Base-by-base conservation (phyloP, 2,888 invertebrate species). In the Zeuzera pyrina region DNA sequence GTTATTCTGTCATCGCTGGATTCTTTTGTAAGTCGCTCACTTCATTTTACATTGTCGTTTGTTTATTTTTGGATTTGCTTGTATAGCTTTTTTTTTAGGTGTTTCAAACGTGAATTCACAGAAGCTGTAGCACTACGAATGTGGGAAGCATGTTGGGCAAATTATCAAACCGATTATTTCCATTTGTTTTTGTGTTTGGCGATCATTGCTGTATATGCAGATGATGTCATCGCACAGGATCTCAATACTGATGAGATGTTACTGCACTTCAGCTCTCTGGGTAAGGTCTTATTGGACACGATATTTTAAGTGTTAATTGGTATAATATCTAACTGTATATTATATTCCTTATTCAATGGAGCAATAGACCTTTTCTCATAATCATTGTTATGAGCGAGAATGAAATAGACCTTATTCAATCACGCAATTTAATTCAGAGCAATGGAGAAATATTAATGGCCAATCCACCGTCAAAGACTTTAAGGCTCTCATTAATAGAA, bases 61-160 rank as follows among this genome's bases (percentile, higher is more conserved):
- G n/a, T n/a, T n/a, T n/a, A 24, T 12, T 36, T 22, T 22, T 8
- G n/a, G 21, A 2, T 10, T 21, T 22, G 11, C n/a, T n/a, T 10
- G n/a, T 5, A n/a, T n/a, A 22, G n/a, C 6, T 25, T 21, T n/a
- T 27, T 71, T 12, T 74, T n/a, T 65, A 92, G 91, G 39, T 95
- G 97, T 66, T 95, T 97, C 76, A 94, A 95, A 55, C 86, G 96
- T 1, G 96, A 97, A 71, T 97, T 97, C 60, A 91, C 93, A 0
- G 95, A 95, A 64, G 89, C 90, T 8, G 92, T 94, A 21, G 95
- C 95, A 0, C 86, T 96, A 26, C 86, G 91, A 16, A 95, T 97
- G 91, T 97, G 96, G 96, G 95, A 97, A 77, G 93, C 96, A 2
- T 98, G 97, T 74, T 98, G 98, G 98, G 92, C 96, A 0, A 95